These are phyloP conservation scores for Dipodomys ordii DNA, from an alignment of 2,113 vertebrate species.

Conservation along the genomic window DNA sequence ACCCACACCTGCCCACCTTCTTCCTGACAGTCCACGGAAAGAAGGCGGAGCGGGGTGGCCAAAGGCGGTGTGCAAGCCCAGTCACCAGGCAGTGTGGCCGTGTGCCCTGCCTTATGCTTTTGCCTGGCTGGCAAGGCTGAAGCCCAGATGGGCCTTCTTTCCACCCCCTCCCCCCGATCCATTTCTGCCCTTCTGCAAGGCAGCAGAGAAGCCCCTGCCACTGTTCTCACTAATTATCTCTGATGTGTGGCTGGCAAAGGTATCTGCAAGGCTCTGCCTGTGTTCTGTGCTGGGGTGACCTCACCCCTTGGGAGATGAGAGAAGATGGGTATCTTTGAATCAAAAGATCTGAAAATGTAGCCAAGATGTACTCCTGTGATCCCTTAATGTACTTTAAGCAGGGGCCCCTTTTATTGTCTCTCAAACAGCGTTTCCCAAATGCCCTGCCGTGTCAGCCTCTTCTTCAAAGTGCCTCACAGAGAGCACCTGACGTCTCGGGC, in stretches of 20 bases:
- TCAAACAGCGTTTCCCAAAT: conserved; percentile 31
- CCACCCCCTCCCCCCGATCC: neutral
- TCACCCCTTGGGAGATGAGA: conserved; percentile 63
- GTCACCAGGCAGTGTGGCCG: neutral
- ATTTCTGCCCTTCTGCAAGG: neutral
- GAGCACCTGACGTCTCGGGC: conserved; percentile 19
- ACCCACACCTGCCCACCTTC: too few species aligned
- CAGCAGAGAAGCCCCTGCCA: neutral
- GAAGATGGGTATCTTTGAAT: conserved; percentile 68
- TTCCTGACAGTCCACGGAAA: neutral
- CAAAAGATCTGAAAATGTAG: conserved; percentile 67
- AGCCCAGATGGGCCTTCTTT: neutral
- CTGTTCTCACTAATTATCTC: conserved; percentile 50
- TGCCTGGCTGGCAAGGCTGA: neutral
- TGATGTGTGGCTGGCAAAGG: conserved; percentile 24
- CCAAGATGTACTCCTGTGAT: conserved; percentile 63
- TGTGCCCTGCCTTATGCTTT: accelerated
- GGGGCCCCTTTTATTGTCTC: conserved; percentile 54
- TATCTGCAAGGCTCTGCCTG: conserved; percentile 40
- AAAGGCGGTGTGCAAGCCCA: neutral
- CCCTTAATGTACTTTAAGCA: conserved; percentile 71
- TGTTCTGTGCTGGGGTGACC: conserved; percentile 58
- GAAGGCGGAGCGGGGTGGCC: neutral
- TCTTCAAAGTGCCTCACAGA: conserved; percentile 59
- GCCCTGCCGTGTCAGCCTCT: neutral